Evolutionary conservation across 1,140 invertebrate genomes (phyloP).

Genomic region (Drosophila sucinea): DNA sequence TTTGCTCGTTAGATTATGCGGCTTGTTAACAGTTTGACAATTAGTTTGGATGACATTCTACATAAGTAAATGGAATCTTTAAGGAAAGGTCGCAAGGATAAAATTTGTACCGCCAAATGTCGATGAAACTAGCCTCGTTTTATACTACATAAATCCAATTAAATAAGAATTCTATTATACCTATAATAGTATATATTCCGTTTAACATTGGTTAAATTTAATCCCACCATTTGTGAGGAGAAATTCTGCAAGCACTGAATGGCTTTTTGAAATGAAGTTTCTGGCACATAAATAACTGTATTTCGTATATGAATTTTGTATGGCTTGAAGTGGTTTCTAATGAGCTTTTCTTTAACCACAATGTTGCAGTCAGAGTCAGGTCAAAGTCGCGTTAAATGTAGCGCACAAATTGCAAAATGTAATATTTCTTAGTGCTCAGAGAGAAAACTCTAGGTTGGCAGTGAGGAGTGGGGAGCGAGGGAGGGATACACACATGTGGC

Average conservation of each 20-base stretch:
- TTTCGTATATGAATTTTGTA: background rate
- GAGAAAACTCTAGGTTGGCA: conserved; percentile 5
- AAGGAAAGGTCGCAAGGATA: no score
- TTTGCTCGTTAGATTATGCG: no score
- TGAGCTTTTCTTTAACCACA: conserved; percentile 14
- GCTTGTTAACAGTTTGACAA: no score
- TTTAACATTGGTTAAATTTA: no score
- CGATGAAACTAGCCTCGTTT: no score
- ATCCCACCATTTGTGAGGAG: background rate
- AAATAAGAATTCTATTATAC: no score
- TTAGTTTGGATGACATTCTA: no score
- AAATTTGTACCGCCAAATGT: no score
- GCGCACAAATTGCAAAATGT: conserved; percentile 58
- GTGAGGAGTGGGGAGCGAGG: conserved; percentile 4
- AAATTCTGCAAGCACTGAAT: background rate
- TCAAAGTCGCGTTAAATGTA: conserved; percentile 41
- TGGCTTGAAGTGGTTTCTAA: conserved; percentile 3
- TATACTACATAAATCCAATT: no score
- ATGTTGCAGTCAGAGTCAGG: background rate
- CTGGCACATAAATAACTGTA: background rate
- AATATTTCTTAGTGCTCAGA: conserved; percentile 36
- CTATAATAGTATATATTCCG: no score
- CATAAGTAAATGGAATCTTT: no score
- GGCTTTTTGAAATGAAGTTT: background rate
- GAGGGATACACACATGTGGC: conserved; percentile 39